Base-by-base conservation (phyloP, 1,140 invertebrate species). In the Euschistus heros region DNA sequence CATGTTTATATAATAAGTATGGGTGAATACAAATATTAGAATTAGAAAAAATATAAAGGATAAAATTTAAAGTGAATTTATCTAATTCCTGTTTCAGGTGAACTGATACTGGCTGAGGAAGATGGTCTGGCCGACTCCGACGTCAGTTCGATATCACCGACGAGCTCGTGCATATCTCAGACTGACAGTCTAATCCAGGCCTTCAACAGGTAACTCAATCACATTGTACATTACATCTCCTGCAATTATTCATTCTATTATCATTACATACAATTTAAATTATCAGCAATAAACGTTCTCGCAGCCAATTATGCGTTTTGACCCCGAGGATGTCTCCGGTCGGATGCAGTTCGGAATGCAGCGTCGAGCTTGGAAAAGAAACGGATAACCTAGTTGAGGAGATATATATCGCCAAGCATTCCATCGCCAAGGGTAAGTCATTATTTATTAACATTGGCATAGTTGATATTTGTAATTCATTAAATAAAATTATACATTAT, bases 341-440 rank as follows among this genome's bases (percentile, higher is more conserved):
- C 30, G 67, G 67, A 14, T 68, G 67, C 60, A 68, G 67, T 55
- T 59, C 67, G 8, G 67, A 68, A n/a, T 50, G 47, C 33, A 67
- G 63, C 37, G 17, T 62, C 2, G 64, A 62, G 33, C 42, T 52
- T 2, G 62, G 64, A 7, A 69, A 55, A 24, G 72, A 73, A 50
- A 70, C 69, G 6, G 70, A 71, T 46, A 73, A 73, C 27, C 66
- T 73, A 10, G 70, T 72, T 10, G 72, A 73, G 60, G 72, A 73
- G 63, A 70, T 72, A 0, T 71, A 71, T 46, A 67, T 72, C 17
- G 67, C 67, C 26, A 65, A 70, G 22, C 67, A 69, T 26, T 67
- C 64, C 42, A 67, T 67, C 15, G 24, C 63, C 8, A 65, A 64
- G 62, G 68, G 59, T 65, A 22, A 47, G 15, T 60, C 17, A 10